phyloP scores from a whole-genome alignment of 1,140 invertebrate species.

The Teleopsis dalmanni region DNA sequence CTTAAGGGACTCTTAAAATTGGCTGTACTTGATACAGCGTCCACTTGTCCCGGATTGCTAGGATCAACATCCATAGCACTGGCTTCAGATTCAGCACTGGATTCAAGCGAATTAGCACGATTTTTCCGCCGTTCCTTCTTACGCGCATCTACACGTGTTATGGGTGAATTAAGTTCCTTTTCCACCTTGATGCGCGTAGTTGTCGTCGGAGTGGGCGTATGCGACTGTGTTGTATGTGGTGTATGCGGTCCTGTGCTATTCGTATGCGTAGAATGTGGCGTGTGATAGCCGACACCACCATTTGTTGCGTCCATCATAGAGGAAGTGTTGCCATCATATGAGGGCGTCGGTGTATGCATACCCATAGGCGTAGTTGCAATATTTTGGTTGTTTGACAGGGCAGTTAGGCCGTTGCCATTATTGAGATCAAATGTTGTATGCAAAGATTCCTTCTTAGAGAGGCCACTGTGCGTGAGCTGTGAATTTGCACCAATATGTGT shows the following conservation, averaged over 20 bases:
- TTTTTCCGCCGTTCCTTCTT: slow-evolving; percentile 85
- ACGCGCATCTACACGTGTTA: slow-evolving; percentile 54
- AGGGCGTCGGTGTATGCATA: slow-evolving; percentile 36
- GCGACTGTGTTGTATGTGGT: slow-evolving; percentile 33
- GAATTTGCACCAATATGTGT: no score
- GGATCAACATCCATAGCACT: slow-evolving; percentile 66
- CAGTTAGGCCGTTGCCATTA: slow-evolving; percentile 20
- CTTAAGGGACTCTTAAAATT: slow-evolving; percentile 58
- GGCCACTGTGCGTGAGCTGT: slow-evolving; percentile 50
- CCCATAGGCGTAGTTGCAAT: slow-evolving; percentile 29
- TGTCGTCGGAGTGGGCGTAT: slow-evolving; percentile 45
- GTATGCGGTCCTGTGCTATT: slow-evolving; percentile 30
- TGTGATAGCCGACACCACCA: slow-evolving; percentile 35
- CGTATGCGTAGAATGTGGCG: slow-evolving; percentile 24
- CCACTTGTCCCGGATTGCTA: slow-evolving; percentile 71
- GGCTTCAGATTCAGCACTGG: slow-evolving; percentile 57
- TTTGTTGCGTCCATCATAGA: slow-evolving; percentile 17
- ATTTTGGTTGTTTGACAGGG: slow-evolving; percentile 4
- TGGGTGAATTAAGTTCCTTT: slow-evolving; percentile 38
- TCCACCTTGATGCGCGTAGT: slow-evolving; percentile 50
- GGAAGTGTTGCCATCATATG: slow-evolving; percentile 10
- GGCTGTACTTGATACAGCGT: slow-evolving; percentile 78
- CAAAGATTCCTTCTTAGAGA: slow-evolving; percentile 61
- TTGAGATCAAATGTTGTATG: slow-evolving; percentile 50
- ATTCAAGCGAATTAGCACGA: slow-evolving; percentile 68